Base-by-base conservation (phyloP, 2,113 vertebrate genomes). In the Neopipo cinnamomea region DNA sequence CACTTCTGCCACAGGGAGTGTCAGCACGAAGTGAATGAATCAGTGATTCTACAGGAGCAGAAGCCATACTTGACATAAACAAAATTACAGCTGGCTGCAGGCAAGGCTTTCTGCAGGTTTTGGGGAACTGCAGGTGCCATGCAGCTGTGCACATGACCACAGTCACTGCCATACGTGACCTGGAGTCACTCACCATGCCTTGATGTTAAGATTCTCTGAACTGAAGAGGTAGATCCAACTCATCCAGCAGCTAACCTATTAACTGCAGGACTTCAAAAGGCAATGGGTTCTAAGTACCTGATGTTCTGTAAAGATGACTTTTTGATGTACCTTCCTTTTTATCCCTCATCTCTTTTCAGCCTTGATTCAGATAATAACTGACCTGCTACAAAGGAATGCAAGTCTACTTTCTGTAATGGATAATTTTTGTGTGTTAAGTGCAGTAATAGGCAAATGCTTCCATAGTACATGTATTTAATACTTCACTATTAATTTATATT, bases 151-250 rank as follows among this genome's bases (percentile, higher is more conserved):
- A 25, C 37, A 33, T 27, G 42, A 52, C 23, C 49, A 37, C 19
- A 50, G 16, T 33, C 14, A 14, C 14, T 13, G 4, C 50, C 33
- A 21, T 25, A 61, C 1, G 0, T 46, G 19, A 56, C 0, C 5
- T 17, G 23, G 35, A 65, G 35, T 71, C 24, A 7, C 31, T 42
- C 66, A 13, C 47, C 21, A 10, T 52, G 31, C 27, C 11, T 9
- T n/a, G 56, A 47, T 27, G 11, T 62, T 35, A 50, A 81, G 52
- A n/a, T 44, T 68, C 12, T 22, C 31, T 33, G n/a, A 58, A 73
- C 17, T 28, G n/a, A 58, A 67, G 22, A 24, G 27, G 30, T 37
- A 70, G n/a, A 47, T 59, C 16, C 31, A 91, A 14, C 49, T 75
- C 16, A 70, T 10, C 9, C 22, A 65, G 21, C 9, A 62, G 65